Conservation (phyloP, 2,888 invertebrate species). For the Anarsia innoxiella region DNA sequence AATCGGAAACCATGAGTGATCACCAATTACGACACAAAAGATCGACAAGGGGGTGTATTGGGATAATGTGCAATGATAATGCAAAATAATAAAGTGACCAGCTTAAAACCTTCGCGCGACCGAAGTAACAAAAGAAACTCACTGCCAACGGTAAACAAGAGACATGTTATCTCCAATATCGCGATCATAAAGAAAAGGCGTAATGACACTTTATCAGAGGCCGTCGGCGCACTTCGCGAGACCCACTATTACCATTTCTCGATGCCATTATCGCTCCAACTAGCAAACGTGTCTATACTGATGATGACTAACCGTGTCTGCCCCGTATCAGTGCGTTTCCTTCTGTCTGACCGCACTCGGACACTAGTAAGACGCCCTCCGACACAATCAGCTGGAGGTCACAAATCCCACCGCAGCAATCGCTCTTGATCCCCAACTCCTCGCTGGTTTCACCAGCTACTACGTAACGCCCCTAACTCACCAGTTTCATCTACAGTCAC, state of each 20-base stretch:
- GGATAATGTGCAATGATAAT: slow-evolving; percentile 10
- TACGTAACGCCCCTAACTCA: slow-evolving; percentile 29
- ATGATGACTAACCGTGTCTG: slow-evolving; percentile 67
- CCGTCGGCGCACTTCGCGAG: slow-evolving; percentile 41
- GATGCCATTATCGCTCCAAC: slow-evolving; percentile 40
- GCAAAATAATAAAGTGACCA: slow-evolving; percentile 18
- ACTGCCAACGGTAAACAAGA: slow-evolving; percentile 51
- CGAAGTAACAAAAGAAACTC: slow-evolving; percentile 36
- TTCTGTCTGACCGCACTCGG: slow-evolving; percentile 38
- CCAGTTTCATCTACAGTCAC: slow-evolving; percentile 38
- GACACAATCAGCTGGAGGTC: slow-evolving; percentile 62
- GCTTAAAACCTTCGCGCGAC: slow-evolving; percentile 30
- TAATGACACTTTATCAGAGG: slow-evolving; percentile 49
- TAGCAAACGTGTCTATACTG: slow-evolving; percentile 51
- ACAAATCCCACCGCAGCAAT: slow-evolving; percentile 33
- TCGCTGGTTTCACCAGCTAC: slow-evolving; percentile 14
- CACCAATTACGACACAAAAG: too few species aligned
- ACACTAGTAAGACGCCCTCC: slow-evolving; percentile 54
- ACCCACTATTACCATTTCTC: slow-evolving; percentile 35
- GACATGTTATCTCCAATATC: slow-evolving; percentile 54
- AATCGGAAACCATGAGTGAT: slow-evolving; percentile 64
- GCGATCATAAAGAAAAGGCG: slow-evolving; percentile 61
- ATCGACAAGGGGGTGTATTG: slow-evolving; percentile 24
- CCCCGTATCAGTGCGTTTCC: slow-evolving; percentile 53
- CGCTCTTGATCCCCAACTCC: slow-evolving; percentile 19